Evolutionary conservation across 2,888 invertebrate species (phyloP).

Genomic region (Gnatocerus cornutus): DNA sequence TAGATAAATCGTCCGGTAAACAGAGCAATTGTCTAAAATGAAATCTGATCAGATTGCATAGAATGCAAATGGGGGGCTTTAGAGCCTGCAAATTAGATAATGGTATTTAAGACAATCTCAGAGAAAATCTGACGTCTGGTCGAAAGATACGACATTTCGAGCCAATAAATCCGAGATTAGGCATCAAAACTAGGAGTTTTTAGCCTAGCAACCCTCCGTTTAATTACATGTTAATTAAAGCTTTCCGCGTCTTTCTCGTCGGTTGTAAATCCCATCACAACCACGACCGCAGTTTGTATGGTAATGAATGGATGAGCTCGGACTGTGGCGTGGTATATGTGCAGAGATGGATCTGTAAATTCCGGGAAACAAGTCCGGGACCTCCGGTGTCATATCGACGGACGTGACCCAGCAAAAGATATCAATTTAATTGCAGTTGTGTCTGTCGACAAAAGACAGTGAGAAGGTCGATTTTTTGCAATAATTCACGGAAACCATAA

Average conservation of each 20-base stretch:
- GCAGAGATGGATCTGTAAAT: constrained; percentile 55
- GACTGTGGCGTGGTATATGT: constrained; percentile 58
- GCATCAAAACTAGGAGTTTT: not conserved
- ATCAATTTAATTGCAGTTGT: constrained; percentile 38
- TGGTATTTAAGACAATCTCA: not conserved
- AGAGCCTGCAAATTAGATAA: not conserved
- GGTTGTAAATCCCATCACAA: constrained; percentile 58
- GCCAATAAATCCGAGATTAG: not conserved
- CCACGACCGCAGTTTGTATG: constrained; percentile 65
- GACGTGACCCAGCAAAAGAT: constrained; percentile 43
- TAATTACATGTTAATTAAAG: constrained; percentile 67
- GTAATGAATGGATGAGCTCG: constrained; percentile 61
- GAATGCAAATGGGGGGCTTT: not conserved
- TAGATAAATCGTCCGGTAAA: not conserved
- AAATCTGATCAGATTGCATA: not conserved
- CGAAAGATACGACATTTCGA: not conserved
- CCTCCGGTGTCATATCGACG: constrained; percentile 45
- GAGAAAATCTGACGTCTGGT: not conserved
- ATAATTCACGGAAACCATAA: not conserved
- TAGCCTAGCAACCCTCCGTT: constrained; percentile 37
- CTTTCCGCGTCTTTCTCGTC: constrained; percentile 24
- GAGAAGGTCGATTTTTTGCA: constrained; percentile 7
- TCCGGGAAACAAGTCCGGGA: constrained; percentile 46
- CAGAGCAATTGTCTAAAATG: constrained; percentile 2
- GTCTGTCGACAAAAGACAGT: constrained; percentile 10